Percentiles rank a stretch among this genome's conserved stretches.
These are phyloP conservation scores for Siphamia tubifer DNA, from an alignment of 2,113 vertebrate genomes.

Conservation along the genomic window DNA sequence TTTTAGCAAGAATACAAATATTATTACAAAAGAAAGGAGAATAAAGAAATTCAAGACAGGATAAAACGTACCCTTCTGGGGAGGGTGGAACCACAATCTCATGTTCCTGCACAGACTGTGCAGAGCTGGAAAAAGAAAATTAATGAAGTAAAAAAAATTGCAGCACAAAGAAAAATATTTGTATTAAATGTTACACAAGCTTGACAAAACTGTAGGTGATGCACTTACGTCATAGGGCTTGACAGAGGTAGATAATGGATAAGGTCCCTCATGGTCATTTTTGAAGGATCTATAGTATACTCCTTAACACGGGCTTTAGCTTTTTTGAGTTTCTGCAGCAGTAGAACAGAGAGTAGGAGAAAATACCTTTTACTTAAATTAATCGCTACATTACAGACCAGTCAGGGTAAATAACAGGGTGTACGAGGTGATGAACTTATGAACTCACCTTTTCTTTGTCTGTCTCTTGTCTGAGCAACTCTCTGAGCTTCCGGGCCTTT, in stretches of 20 bases:
- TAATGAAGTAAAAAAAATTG: not conserved
- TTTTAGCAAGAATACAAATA: not conserved
- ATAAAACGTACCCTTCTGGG: slow-evolving; percentile 81
- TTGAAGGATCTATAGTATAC: slow-evolving; percentile 85
- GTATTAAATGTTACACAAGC: too few relatives aligned
- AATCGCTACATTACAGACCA: not conserved
- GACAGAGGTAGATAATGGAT: slow-evolving; percentile 91
- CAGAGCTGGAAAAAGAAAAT: slow-evolving; percentile 75
- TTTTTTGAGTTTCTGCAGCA: slow-evolving; percentile 81
- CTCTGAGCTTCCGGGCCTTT: slow-evolving; percentile 89
- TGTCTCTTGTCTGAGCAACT: slow-evolving; percentile 88
- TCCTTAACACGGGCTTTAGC: slow-evolving; percentile 65
- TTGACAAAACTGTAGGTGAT: not conserved
- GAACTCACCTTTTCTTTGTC: slow-evolving; percentile 86
- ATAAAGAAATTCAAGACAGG: not conserved
- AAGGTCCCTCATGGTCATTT: slow-evolving; percentile 98
- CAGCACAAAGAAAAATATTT: not conserved
- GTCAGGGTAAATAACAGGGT: too few relatives aligned
- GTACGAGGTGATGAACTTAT: too few relatives aligned
- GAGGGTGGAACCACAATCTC: slow-evolving; percentile 75
- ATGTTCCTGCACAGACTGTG: slow-evolving; percentile 77
- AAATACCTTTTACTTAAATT: not conserved
- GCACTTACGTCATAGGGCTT: slow-evolving; percentile 95
- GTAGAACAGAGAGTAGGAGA: too few relatives aligned
- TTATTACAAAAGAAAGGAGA: not conserved